These are phyloP conservation scores for Cebus imitator DNA, from an alignment of 2,113 vertebrate species.

Conservation along the genomic window DNA sequence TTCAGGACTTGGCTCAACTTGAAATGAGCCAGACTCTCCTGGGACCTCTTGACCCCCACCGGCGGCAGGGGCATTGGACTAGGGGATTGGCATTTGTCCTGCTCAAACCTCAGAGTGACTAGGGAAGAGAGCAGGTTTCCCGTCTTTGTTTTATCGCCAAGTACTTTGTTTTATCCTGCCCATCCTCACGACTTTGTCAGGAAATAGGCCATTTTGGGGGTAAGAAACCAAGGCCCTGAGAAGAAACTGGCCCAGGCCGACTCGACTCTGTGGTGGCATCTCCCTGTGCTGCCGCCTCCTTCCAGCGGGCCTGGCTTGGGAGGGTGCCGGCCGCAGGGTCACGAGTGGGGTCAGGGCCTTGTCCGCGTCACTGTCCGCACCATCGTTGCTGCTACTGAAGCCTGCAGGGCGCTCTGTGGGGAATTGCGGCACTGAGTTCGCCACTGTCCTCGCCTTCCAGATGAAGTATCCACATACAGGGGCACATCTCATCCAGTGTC, in stretches of 20 bases:
- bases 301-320: background rate
- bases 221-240: background rate
- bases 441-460: background rate
- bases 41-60: no score
- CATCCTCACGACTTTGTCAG: background rate
- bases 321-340: background rate
- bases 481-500: background rate
- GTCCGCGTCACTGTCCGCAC: rapidly evolving
- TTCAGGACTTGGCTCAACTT: background rate
- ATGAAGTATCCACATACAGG: background rate
- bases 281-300: no score
- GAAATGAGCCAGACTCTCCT: no score
- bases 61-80: background rate
- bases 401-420: background rate
- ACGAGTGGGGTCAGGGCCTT: background rate
- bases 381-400: rapidly evolving
- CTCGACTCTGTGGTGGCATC: background rate
- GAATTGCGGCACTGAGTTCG: rapidly evolving
- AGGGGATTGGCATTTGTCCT: background rate
- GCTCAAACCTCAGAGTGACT: background rate
- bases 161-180: background rate
- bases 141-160: background rate
- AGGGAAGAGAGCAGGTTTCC: no score
- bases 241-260: background rate
- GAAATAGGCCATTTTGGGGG: background rate